A percentile compares a stretch with the other conserved stretches of the same genome.
phyloP scores from a whole-genome alignment of 2,797 vertebrate species.

The Aplochiton taeniatus region DNA sequence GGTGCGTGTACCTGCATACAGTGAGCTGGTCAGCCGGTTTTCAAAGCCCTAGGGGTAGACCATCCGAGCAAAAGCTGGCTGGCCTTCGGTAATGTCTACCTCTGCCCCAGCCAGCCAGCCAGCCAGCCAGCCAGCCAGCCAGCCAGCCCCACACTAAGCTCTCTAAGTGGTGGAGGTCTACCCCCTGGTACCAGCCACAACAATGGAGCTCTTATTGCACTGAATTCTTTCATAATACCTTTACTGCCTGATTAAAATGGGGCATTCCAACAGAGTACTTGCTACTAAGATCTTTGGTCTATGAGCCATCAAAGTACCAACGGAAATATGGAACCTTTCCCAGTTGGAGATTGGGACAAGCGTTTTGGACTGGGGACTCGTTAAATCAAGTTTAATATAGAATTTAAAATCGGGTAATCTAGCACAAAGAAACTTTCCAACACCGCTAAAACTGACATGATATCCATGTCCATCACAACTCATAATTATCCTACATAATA shows the following conservation, averaged over 20 bases:
- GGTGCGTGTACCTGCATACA: conserved; percentile 20
- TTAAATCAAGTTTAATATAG: too few species aligned
- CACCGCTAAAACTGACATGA: too few species aligned
- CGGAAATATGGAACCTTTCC: not conserved
- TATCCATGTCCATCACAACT: too few species aligned
- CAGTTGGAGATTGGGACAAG: not conserved
- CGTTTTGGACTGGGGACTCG: too few species aligned
- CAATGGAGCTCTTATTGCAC: conserved; percentile 56
- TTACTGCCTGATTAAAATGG: conserved; percentile 29
- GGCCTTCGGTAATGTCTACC: conserved; percentile 46
- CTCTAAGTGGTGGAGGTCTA: not conserved
- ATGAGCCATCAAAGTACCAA: conserved; percentile 6
- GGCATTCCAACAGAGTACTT: conserved; percentile 13
- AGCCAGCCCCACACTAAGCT: conserved; percentile 32
- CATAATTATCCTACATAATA: too few species aligned
- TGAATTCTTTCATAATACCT: conserved; percentile 46
- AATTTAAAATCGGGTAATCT: too few species aligned
- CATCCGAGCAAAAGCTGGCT: conserved; percentile 42
- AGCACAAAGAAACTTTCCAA: too few species aligned
- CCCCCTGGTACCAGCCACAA: conserved; percentile 39
- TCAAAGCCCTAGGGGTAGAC: conserved; percentile 43
- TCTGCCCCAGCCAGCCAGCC: conserved; percentile 4
- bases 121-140: conserved; percentile 32
- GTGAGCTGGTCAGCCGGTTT: conserved; percentile 45
- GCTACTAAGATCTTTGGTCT: conserved; percentile 17